Percentiles rank a stretch among this genome's conserved stretches.
phyloP scores from a whole-genome alignment of 2,797 vertebrate species.

The Aphelocoma californica region DNA sequence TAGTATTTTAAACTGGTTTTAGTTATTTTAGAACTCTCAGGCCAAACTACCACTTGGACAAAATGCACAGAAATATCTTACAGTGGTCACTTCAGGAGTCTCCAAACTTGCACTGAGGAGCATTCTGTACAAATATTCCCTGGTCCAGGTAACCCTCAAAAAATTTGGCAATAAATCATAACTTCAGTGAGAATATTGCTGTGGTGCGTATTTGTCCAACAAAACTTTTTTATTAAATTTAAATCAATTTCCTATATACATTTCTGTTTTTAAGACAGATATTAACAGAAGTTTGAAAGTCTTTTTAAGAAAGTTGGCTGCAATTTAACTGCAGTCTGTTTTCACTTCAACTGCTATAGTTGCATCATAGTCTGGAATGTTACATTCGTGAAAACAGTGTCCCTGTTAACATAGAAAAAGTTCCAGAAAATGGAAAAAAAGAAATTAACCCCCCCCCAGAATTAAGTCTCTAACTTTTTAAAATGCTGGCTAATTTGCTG shows the following conservation, averaged over 20 bases:
- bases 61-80: background rate
- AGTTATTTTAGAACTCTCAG: background rate
- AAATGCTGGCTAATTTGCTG: background rate
- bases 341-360: background rate
- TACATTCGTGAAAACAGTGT: background rate
- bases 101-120: background rate
- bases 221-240: background rate
- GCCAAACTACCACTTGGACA: background rate
- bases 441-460: background rate
- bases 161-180: background rate
- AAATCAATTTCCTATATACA: background rate
- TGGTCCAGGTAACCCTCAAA: background rate
- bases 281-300: background rate
- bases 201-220: background rate
- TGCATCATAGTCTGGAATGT: background rate
- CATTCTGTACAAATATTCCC: background rate
- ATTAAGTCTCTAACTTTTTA: background rate
- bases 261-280: background rate
- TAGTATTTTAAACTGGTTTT: background rate
- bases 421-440: fast-evolving
- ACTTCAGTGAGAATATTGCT: background rate
- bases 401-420: background rate
- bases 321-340: background rate
- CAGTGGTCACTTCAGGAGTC: background rate
- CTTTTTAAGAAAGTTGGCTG: background rate